phyloP scores from a whole-genome alignment of 2,113 vertebrate genomes.

The Psilopsiagon aymara region DNA sequence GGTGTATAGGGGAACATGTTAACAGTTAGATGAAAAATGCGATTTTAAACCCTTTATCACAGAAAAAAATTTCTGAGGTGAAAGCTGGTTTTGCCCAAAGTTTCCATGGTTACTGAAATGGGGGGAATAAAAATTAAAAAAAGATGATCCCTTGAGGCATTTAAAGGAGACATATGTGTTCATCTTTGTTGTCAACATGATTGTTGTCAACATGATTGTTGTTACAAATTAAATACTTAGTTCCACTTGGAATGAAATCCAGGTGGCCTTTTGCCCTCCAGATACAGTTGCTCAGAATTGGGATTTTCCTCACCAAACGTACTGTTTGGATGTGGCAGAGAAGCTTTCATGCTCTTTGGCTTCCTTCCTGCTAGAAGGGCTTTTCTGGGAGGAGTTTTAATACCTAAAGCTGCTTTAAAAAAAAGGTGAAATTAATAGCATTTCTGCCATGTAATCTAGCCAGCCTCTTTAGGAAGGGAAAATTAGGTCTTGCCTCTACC shows the following conservation, averaged over 20 bases:
- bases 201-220: slow-evolving; percentile 57
- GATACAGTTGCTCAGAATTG: slow-evolving; percentile 16
- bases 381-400: not conserved
- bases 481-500: not conserved
- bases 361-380: not conserved
- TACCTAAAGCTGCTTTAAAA: not conserved
- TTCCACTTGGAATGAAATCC: slow-evolving; percentile 59
- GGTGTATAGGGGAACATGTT: not conserved
- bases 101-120: slow-evolving; percentile 57
- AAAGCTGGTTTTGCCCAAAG: not conserved
- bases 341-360: not conserved
- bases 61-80: slow-evolving; percentile 37
- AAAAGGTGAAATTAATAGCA: not conserved
- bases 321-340: not conserved
- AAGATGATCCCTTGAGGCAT: not conserved
- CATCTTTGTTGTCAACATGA: slow-evolving; percentile 58
- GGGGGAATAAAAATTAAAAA: not conserved
- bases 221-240: slow-evolving; percentile 63
- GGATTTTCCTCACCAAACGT: not conserved
- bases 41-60: slow-evolving; percentile 35
- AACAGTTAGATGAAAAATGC: not conserved
- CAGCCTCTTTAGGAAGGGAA: not conserved
- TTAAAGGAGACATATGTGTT: slow-evolving; percentile 54
- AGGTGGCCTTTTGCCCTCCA: slow-evolving; percentile 42
- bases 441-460: not conserved